phyloP scores from a whole-genome alignment of 2,113 vertebrate species.

The Nerophis ophidion region DNA sequence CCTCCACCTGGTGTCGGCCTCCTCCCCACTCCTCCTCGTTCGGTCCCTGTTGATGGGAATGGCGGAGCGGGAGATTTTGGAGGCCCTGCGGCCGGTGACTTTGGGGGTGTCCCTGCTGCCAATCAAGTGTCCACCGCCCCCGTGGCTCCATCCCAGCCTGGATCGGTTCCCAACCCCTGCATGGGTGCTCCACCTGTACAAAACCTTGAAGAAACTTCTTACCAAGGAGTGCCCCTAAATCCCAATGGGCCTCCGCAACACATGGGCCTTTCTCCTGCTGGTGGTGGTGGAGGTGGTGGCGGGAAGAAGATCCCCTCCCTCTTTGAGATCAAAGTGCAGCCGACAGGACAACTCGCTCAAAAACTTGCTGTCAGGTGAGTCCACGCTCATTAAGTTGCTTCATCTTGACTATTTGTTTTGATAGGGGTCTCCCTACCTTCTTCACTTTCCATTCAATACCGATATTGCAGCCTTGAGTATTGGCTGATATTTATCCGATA shows the following conservation, averaged over 20 bases:
- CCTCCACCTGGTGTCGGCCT: constrained; percentile 81
- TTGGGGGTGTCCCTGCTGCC: constrained; percentile 45
- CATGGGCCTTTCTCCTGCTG: constrained; percentile 72
- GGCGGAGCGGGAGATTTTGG: constrained; percentile 66
- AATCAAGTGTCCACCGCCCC: constrained; percentile 49
- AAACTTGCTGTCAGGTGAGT: constrained; percentile 86
- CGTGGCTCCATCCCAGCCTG: constrained; percentile 51
- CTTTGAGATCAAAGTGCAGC: constrained; percentile 92
- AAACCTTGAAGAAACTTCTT: constrained; percentile 68
- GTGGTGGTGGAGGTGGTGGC: constrained; percentile 51
- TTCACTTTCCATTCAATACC: no score
- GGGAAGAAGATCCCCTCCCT: constrained; percentile 89
- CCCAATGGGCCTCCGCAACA: constrained; percentile 63
- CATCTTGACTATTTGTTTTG: no score
- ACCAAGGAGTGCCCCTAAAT: constrained; percentile 65
- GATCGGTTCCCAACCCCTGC: constrained; percentile 43
- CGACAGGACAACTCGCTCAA: constrained; percentile 88
- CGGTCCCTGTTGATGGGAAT: constrained; percentile 56
- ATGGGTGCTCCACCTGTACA: constrained; percentile 54
- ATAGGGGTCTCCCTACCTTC: no score
- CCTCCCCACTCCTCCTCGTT: constrained; percentile 79
- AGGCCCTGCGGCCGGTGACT: constrained; percentile 28
- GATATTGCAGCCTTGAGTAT: no score
- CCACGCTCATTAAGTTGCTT: background rate
- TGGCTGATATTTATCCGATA: no score